Evolutionary conservation across 2,888 invertebrate genomes (phyloP).

Genomic region (Pyrocoelia pectoralis): DNA sequence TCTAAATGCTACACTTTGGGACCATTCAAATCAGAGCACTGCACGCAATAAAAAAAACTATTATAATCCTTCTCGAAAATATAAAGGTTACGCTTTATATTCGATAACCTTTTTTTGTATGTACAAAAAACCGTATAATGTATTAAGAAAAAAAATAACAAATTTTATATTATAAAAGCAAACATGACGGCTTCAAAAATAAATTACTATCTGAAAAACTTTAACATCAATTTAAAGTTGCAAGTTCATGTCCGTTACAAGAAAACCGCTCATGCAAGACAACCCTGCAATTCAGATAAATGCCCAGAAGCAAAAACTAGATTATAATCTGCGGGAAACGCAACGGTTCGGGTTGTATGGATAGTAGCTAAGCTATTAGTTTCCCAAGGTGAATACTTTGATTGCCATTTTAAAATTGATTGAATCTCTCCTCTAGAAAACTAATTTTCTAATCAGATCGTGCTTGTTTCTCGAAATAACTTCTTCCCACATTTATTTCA

Average conservation of each 20-base stretch:
- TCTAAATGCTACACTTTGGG: too few species aligned
- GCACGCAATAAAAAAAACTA: too few species aligned
- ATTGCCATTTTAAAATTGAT: conserved; percentile 15
- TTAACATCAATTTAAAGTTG: conserved; percentile 13
- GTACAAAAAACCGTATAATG: background rate
- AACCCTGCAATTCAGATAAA: conserved; percentile 18
- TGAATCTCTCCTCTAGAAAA: background rate
- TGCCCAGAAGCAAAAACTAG: conserved; percentile 21
- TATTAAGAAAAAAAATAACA: conserved; percentile 1
- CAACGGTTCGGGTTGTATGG: conserved; percentile 7
- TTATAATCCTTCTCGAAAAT: too few species aligned
- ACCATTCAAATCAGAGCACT: too few species aligned
- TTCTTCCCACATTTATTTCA: too few species aligned
- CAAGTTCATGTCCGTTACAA: conserved; percentile 16
- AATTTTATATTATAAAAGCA: background rate
- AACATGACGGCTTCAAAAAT: conserved; percentile 9
- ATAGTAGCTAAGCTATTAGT: background rate
- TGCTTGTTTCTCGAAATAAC: too few species aligned
- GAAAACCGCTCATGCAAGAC: conserved; percentile 11
- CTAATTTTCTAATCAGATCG: conserved; percentile 2
- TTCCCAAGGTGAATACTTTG: conserved; percentile 6
- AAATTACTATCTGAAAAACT: conserved; percentile 9
- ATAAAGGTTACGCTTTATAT: too few species aligned
- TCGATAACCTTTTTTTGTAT: background rate
- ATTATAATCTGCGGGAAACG: conserved; percentile 17